phyloP scores from a whole-genome alignment of 1,140 invertebrate genomes.

The Hylaeus volcanicus region DNA sequence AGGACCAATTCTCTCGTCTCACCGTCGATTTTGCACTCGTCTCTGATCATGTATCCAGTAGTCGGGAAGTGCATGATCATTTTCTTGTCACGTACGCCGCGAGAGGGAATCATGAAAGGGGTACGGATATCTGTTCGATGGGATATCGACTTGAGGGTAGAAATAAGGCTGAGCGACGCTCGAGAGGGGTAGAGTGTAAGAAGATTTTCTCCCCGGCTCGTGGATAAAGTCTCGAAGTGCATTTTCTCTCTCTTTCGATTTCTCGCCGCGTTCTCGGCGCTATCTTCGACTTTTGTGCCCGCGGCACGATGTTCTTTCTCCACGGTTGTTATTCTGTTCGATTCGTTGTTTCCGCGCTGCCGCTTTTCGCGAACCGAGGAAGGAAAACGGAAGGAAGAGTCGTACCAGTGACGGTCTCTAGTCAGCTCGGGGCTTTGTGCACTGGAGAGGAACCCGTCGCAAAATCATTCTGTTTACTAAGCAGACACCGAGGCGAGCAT shows the following conservation, averaged over 20 bases:
- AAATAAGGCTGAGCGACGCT: not conserved
- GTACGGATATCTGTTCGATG: not conserved
- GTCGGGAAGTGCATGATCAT: not conserved
- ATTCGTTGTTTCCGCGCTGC: conserved; percentile 6
- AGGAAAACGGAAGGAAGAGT: conserved; percentile 4
- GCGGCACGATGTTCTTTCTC: not conserved
- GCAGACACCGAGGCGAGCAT: conserved; percentile 1
- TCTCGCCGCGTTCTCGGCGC: not conserved
- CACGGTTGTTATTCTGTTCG: not conserved
- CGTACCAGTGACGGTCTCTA: not conserved
- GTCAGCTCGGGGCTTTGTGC: not conserved
- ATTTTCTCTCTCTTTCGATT: not conserved
- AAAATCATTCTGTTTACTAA: conserved; percentile 33
- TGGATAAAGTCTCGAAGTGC: conserved; percentile 9
- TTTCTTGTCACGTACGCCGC: conserved; percentile 31
- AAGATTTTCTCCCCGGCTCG: not conserved
- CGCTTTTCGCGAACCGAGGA: not conserved
- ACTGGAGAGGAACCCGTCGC: not conserved
- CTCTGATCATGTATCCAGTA: not conserved
- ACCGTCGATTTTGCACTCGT: not conserved
- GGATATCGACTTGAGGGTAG: not conserved
- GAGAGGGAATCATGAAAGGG: not conserved
- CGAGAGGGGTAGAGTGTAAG: not conserved
- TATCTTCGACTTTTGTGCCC: conserved; percentile 12
- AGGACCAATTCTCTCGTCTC: not conserved